Evolutionary conservation across 2,888 invertebrate species (phyloP), one percentile per base, ranked within the genome.

Genomic region (Drosophila lacicola): DNA sequence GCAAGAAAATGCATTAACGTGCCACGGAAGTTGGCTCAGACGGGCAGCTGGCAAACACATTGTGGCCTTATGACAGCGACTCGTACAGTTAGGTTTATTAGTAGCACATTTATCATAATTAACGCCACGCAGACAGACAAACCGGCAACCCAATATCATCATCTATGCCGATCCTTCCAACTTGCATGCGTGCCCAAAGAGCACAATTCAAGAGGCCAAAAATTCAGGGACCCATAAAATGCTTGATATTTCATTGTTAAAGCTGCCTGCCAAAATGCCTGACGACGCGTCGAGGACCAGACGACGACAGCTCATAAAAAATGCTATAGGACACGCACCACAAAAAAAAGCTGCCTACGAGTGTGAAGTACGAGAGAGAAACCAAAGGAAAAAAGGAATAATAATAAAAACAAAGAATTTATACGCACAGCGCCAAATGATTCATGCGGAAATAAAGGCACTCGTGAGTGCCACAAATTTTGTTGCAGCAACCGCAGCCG

Each of bases 361-460:
- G 50, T 61, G 47, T 45, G 56, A 61, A 68, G 49, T 49, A 36
- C 19, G 46, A 25, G 34, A 19, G 46, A 8, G 29, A 37, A 55
- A 44, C 39, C 37, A 25, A 49, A 55, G 14, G 8, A 29, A 39
- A 50, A 51, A 46, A 34, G 5, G 5, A 54, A 63, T 70, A 61
- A 55, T 47, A 78, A 55, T 47, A 78, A 67, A 66, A 63, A 68
- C 62, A 21, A 72, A 66, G 63, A 82, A 88, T 85, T 88, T 86
- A 72, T 88, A 61, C 69, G 74, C 70, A 55, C 29, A 65, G 69
- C 33, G 62, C 53, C 74, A 74, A 79, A 80, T 87, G 85, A 89
- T 87, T 85, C 85, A 85, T 87, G 82, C 81, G 78, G 78, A 89
- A 89, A 58, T 83, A 83, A 86, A 87, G 70, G 89, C 87, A 89